Evolutionary conservation across 2,888 invertebrate genomes (phyloP).

Genomic region (Hypselothyrea guttata): DNA sequence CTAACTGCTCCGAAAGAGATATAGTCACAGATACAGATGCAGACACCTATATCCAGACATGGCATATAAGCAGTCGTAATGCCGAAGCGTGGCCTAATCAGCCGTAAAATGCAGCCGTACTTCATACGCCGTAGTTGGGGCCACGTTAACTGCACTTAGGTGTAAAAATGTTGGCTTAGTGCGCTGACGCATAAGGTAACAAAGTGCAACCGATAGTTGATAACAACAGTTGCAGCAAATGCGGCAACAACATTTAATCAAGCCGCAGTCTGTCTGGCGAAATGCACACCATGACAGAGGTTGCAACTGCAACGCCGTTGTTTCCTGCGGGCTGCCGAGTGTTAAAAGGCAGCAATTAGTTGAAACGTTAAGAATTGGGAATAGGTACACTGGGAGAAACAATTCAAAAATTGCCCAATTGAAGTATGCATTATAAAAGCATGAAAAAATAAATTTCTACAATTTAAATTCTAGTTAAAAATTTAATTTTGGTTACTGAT

Average conservation of each 20-base stretch:
- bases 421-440: no score
- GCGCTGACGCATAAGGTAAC: conserved; percentile 68
- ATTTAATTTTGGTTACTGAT: no score
- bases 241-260: conserved; percentile 52
- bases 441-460: no score
- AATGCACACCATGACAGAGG: conserved; percentile 49
- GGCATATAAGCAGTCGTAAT: conserved; percentile 8
- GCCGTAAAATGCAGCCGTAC: conserved; percentile 54
- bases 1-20: no score
- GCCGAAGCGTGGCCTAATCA: conserved; percentile 53
- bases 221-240: conserved; percentile 40
- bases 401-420: no score
- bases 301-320: conserved; percentile 11
- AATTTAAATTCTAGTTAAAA: no score
- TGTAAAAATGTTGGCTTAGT: conserved; percentile 78
- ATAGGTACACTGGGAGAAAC: not conserved
- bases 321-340: conserved; percentile 45
- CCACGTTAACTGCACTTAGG: conserved; percentile 56
- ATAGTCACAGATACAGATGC: no score
- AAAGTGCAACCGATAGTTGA: conserved; percentile 58
- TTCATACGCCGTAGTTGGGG: not conserved
- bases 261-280: conserved; percentile 35
- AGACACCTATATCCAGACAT: no score
- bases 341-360: conserved; percentile 70
- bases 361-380: conserved; percentile 27